phyloP scores from a whole-genome alignment of 1,140 invertebrate species.

The Papilio glaucus region DNA sequence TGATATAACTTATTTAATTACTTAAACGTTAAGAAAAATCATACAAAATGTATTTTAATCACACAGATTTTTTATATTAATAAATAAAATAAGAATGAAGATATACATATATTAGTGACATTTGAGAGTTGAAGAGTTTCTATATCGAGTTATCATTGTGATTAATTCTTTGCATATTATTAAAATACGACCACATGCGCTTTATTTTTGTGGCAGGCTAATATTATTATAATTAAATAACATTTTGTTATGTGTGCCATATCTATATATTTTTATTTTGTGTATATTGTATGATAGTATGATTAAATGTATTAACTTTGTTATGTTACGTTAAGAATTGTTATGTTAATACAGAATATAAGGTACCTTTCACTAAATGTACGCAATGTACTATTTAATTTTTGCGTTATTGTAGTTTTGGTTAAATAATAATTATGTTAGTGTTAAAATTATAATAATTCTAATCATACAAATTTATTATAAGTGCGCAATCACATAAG shows the following conservation, averaged over 20 bases:
- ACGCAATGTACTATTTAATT: background rate
- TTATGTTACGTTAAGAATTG: conserved; percentile 25
- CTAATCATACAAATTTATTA: background rate
- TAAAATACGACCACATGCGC: background rate
- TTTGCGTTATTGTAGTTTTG: background rate
- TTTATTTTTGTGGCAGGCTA: conserved; percentile 19
- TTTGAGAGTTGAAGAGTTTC: background rate
- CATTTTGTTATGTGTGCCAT: conserved; percentile 33
- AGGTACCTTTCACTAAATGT: conserved; percentile 1
- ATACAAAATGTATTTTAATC: too few species aligned
- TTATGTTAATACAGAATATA: conserved; percentile 14
- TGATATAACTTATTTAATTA: too few species aligned
- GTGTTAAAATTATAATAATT: background rate
- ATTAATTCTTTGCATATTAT: background rate
- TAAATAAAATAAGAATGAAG: too few species aligned
- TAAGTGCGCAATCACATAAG: background rate
- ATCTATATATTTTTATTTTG: conserved; percentile 32
- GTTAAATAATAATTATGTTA: background rate
- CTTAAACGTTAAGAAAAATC: too few species aligned
- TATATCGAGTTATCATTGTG: background rate
- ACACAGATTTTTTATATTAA: too few species aligned
- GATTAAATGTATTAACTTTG: conserved; percentile 25
- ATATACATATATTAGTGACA: too few species aligned
- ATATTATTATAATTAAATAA: conserved; percentile 18
- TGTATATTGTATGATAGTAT: conserved; percentile 10